Evolutionary conservation across 2,888 invertebrate genomes (phyloP).

Genomic region (Drosophila percnosoma): DNA sequence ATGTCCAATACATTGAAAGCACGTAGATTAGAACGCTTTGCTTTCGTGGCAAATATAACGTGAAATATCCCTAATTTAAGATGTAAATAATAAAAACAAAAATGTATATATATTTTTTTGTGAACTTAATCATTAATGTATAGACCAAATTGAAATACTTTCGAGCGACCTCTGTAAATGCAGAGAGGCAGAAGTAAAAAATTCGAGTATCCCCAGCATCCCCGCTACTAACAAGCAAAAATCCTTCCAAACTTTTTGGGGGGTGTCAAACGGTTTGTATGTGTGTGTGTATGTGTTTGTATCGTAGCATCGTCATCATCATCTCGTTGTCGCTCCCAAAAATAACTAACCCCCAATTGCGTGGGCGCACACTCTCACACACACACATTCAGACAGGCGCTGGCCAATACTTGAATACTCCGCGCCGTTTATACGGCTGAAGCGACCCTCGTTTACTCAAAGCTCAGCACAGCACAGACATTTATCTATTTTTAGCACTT

Average conservation of each 20-base stretch:
- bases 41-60: neutral
- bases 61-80: neutral
- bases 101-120: neutral
- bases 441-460: conserved; percentile 53
- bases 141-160: neutral
- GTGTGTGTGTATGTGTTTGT: conserved; percentile 16
- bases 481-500: conserved; percentile 66
- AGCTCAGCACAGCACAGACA: conserved; percentile 30
- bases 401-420: conserved; percentile 32
- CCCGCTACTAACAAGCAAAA: conserved; percentile 49
- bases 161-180: conserved; percentile 1
- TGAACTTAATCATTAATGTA: neutral
- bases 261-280: conserved; percentile 45
- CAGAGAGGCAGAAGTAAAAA: conserved; percentile 30
- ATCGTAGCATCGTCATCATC: conserved; percentile 39
- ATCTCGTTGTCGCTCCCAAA: conserved; percentile 60
- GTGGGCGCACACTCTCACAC: conserved; percentile 29
- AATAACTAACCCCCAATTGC: conserved; percentile 70
- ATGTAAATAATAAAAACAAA: neutral
- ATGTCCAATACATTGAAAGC: conserved; percentile 47
- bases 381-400: conserved; percentile 23
- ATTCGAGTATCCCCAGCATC: conserved; percentile 50
- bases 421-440: conserved; percentile 23
- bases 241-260: conserved; percentile 57
- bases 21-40: neutral